Conservation (phyloP, 2,888 invertebrate genomes). For the Tipula lateralis region DNA sequence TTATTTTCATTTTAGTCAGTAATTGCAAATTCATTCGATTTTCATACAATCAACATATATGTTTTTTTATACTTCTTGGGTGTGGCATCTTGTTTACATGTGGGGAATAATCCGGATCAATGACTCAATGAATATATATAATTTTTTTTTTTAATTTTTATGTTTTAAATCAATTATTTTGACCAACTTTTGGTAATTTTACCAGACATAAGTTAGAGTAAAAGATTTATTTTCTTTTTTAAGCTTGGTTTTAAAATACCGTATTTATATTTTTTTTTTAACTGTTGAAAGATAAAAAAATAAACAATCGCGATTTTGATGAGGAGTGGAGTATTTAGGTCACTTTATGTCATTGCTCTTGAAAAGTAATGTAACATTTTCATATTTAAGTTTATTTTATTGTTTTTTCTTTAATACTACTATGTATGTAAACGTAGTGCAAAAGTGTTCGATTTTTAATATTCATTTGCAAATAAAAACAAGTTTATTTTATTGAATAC, state of each 20-base stretch:
- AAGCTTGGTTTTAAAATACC: not conserved
- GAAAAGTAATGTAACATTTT: conserved; percentile 11
- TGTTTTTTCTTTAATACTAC: not conserved
- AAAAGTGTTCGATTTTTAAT: not conserved
- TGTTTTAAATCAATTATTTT: not conserved
- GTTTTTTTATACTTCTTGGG: not conserved
- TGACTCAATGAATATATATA: not conserved
- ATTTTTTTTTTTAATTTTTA: not conserved
- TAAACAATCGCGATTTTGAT: not conserved
- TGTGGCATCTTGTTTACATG: not conserved
- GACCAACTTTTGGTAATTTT: not conserved
- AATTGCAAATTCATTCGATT: not conserved
- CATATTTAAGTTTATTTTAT: not conserved
- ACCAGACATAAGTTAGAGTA: not conserved
- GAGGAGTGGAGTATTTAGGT: conserved; percentile 15
- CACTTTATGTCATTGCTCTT: conserved; percentile 11
- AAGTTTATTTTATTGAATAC: not conserved
- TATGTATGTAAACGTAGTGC: not conserved
- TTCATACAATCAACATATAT: not conserved
- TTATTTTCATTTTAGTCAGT: not conserved
- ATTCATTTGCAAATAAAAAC: not conserved
- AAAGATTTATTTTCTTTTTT: not conserved
- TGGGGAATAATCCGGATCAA: conserved; percentile 16
- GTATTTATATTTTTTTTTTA: not conserved
- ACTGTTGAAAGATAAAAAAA: not conserved